Evolutionary conservation across 2,797 vertebrate species (phyloP).

Genomic region (Bovichtus variegatus): DNA sequence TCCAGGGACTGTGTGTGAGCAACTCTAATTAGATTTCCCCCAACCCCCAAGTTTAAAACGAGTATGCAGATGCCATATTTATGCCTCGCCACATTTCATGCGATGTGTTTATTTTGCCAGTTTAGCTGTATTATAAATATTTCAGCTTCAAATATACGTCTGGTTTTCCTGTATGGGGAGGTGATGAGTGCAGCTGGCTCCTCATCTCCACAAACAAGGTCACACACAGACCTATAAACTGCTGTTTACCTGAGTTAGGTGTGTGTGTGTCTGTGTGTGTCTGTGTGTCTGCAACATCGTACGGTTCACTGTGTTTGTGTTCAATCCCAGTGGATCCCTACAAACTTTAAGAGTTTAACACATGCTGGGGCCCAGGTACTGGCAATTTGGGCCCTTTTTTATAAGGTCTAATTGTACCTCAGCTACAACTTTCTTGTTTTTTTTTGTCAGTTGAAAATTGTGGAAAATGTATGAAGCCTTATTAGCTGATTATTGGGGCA

Average conservation of each 20-base stretch:
- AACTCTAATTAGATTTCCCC: slow-evolving; percentile 70
- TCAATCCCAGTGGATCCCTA: slow-evolving; percentile 23
- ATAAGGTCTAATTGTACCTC: slow-evolving; percentile 18
- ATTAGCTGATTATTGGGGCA: slow-evolving; percentile 28
- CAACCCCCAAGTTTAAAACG: slow-evolving; percentile 41
- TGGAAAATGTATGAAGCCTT: slow-evolving; percentile 25
- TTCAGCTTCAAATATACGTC: slow-evolving; percentile 54
- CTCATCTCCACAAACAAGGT: slow-evolving; percentile 36
- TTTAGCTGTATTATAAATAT: slow-evolving; percentile 74
- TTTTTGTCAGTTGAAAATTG: slow-evolving; percentile 17
- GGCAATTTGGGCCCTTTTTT: slow-evolving; percentile 21
- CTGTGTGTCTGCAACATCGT: not conserved
- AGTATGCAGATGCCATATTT: slow-evolving; percentile 64
- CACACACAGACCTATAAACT: slow-evolving; percentile 32
- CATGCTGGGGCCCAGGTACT: slow-evolving; percentile 19
- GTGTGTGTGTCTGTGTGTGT: not conserved
- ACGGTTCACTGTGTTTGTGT: slow-evolving; percentile 41
- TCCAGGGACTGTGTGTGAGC: slow-evolving; percentile 42
- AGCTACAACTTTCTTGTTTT: not conserved
- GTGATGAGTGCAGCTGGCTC: slow-evolving; percentile 34
- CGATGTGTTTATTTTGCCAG: slow-evolving; percentile 62
- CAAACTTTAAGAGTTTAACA: slow-evolving; percentile 45
- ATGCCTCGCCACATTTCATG: slow-evolving; percentile 57
- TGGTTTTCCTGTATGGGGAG: slow-evolving; percentile 43
- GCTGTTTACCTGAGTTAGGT: slow-evolving; percentile 66